Evolutionary conservation across 2,888 invertebrate genomes (phyloP), one percentile per base, ranked within the genome.

Genomic region (Agrotis ipsilon): DNA sequence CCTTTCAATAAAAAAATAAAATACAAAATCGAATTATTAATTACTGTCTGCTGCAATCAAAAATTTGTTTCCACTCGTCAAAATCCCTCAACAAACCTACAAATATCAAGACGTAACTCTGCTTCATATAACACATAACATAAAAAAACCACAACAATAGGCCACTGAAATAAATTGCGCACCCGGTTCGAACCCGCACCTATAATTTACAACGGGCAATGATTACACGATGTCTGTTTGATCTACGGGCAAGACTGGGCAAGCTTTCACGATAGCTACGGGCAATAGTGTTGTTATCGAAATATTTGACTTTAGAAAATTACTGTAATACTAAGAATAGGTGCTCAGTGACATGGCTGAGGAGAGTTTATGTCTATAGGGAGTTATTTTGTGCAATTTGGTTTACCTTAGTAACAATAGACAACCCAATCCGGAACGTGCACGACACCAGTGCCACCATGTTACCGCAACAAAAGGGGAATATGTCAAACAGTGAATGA

Each of bases 141-240:
- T 45, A 45, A 16, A n/a, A 66, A 70, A 60, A 24, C 16, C 19
- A 49, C 46, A 51, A 79, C 60, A 72, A 68, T 63, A 58, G 57
- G 64, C 61, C 57, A n/a, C 48, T 57, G 71, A 68, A 72, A 58
- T 64, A 78, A 80, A 78, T 72, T 76, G 81, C 81, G 57, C 64
- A 72, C 39, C 55, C 51, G 32, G 46, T 64, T 58, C 65, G 27
- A 52, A 72, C 68, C 80, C 43, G 60, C 51, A 75, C 81, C 78
- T 60, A 72, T 83, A 73, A 80, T 76, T 76, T 65, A 59, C 68
- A 32, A 79, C 78, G 70, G 72, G 62, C 73, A 58, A 77, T 86
- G 87, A 88, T 88, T 88, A 84, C 81, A 83, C 66, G 70, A 76
- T 83, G 71, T 83, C 80, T 88, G 84, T 88, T 87, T 87, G 71